Percentiles rank a stretch among this genome's conserved stretches.
These are phyloP conservation scores for Acanthosepion lycidas DNA, from an alignment of 2,888 invertebrate species.

Conservation along the genomic window DNA sequence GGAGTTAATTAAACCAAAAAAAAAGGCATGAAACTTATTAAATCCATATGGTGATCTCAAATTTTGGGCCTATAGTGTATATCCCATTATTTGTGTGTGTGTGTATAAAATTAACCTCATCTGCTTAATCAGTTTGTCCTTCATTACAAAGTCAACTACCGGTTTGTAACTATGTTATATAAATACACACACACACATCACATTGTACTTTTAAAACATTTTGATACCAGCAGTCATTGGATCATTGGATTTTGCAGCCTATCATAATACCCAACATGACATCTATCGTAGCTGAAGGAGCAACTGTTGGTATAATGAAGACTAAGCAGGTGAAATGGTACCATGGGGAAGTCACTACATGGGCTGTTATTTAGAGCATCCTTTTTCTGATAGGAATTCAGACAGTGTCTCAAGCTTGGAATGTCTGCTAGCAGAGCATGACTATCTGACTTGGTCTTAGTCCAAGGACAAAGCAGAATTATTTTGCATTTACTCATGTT, in stretches of 20 bases:
- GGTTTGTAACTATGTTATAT: background rate
- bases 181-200: background rate
- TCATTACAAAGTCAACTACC: background rate
- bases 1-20: too few species aligned
- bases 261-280: background rate
- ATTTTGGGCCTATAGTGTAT: too few species aligned
- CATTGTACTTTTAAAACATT: background rate
- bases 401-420: conserved; percentile 2
- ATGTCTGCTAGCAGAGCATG: conserved; percentile 18
- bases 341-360: background rate
- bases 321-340: conserved; percentile 17
- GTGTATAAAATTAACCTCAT: background rate
- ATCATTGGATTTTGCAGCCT: background rate
- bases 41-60: too few species aligned
- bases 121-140: background rate
- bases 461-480: background rate
- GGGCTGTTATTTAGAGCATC: background rate
- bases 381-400: conserved; percentile 6
- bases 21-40: too few species aligned
- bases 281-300: too few species aligned
- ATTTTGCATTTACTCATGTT: background rate
- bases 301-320: background rate
- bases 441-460: background rate
- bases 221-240: background rate
- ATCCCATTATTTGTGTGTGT: background rate